Evolutionary conservation across 23 tunicate species (phyloP).

Genomic region (Ascidia mentula): DNA sequence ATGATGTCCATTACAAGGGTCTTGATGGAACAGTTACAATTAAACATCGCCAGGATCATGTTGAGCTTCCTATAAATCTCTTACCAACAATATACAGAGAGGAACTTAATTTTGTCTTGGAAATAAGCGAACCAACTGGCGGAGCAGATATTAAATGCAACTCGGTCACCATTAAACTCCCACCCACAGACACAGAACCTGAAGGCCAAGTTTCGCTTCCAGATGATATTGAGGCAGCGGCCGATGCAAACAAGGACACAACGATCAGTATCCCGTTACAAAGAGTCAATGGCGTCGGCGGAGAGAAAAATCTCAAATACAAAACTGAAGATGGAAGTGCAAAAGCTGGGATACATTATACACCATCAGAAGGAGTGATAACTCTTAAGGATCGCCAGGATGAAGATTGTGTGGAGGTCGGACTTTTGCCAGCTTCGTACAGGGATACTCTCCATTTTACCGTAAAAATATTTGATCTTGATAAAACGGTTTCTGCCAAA

Average conservation of each 20-base stretch:
- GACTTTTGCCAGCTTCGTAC: conserved; percentile 20
- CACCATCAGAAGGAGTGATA: not conserved
- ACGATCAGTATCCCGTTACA: conserved; percentile 11
- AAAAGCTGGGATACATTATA: conserved; percentile 42
- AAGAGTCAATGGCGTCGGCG: conserved; percentile 53
- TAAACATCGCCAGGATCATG: conserved; percentile 39
- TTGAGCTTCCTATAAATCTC: conserved; percentile 35
- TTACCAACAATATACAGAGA: conserved; percentile 3
- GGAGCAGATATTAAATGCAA: conserved; percentile 25
- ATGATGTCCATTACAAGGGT: conserved; percentile 33
- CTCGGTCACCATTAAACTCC: not conserved
- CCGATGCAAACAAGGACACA: not conserved
- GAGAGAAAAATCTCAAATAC: conserved; percentile 38
- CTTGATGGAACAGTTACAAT: conserved; percentile 33
- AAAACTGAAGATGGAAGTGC: conserved; percentile 56
- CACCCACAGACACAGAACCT: conserved; percentile 26
- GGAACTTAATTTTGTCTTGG: conserved; percentile 35
- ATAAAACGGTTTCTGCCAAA: not conserved
- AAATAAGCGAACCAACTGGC: conserved; percentile 37
- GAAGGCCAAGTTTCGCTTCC: conserved; percentile 9
- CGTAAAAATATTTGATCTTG: not conserved
- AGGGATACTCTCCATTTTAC: conserved; percentile 19
- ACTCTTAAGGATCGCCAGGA: conserved; percentile 12
- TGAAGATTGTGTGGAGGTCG: not conserved
- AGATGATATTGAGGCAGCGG: not conserved